phyloP scores from a whole-genome alignment of 2,888 invertebrate genomes.

The Polia nebulosa region DNA sequence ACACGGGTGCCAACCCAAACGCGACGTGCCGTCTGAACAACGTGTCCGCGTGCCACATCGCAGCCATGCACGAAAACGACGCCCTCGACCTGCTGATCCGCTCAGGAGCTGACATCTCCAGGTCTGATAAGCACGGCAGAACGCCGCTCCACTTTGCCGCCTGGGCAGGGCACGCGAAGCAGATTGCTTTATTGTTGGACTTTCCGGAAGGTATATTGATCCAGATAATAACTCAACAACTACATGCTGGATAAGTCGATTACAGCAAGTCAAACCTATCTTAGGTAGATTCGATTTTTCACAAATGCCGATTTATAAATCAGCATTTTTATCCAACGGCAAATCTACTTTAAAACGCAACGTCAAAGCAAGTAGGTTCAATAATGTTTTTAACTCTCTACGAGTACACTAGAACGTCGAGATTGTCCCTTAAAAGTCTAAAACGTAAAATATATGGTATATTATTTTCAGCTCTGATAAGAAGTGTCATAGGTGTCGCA shows the following conservation, averaged over 20 bases:
- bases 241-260: too few relatives aligned
- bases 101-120: slow-evolving; percentile 70
- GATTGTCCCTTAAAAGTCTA: too few relatives aligned
- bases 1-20: slow-evolving; percentile 65
- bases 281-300: too few relatives aligned
- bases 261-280: too few relatives aligned
- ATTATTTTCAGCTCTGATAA: slow-evolving; percentile 34
- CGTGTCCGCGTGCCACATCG: slow-evolving; percentile 75
- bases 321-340: too few relatives aligned
- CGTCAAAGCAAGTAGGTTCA: too few relatives aligned
- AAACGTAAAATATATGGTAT: not conserved
- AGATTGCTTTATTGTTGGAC: slow-evolving; percentile 69
- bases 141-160: slow-evolving; percentile 82
- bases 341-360: too few relatives aligned
- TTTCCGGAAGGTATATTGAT: slow-evolving; percentile 67
- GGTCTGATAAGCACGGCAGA: slow-evolving; percentile 75
- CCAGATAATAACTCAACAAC: too few relatives aligned
- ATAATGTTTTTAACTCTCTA: too few relatives aligned
- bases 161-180: slow-evolving; percentile 74
- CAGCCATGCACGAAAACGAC: slow-evolving; percentile 72
- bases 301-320: too few relatives aligned
- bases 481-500: not conserved
- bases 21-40: slow-evolving; percentile 65
- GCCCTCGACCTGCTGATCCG: slow-evolving; percentile 75
- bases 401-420: too few relatives aligned